Percentiles rank a stretch among this genome's conserved stretches.
Evolutionary conservation across 2,888 invertebrate genomes (phyloP).

Genomic region (Ferrisia virgata): DNA sequence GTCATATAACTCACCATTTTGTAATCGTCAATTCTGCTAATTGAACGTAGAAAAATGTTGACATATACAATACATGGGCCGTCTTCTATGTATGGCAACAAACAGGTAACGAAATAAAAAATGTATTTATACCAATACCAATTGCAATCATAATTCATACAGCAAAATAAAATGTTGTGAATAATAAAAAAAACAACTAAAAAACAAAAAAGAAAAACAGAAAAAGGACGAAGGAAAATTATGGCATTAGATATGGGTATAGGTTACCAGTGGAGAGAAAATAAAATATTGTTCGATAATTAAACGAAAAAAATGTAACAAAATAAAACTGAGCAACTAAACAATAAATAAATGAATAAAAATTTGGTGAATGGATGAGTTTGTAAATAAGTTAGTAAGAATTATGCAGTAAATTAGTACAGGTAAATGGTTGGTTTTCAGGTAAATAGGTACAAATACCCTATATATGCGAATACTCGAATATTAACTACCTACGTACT

Average conservation of each 20-base stretch:
- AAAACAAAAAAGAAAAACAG: background rate
- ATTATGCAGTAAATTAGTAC: background rate
- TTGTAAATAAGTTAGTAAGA: background rate
- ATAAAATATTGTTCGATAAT: background rate
- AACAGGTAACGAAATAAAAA: conserved; percentile 44
- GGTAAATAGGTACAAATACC: background rate
- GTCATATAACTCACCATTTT: conserved; percentile 85
- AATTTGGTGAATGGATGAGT: background rate
- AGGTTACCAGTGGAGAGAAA: too few species aligned
- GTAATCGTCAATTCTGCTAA: conserved; percentile 98
- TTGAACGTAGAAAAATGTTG: conserved; percentile 95
- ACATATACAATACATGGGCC: conserved; percentile 79
- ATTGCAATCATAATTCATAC: conserved; percentile 32
- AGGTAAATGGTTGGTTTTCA: background rate
- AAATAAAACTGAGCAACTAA: background rate
- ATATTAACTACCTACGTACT: background rate
- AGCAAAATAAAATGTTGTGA: background rate
- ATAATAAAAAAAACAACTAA: conserved; percentile 1
- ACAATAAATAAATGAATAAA: background rate
- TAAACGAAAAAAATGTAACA: background rate
- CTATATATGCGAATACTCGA: background rate
- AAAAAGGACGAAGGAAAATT: background rate
- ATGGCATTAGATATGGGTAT: too few species aligned
- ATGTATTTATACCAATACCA: conserved; percentile 30
- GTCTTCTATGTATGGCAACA: conserved; percentile 45